A percentile compares a stretch with the other conserved stretches of the same genome.
Evolutionary conservation across 1,140 invertebrate species (phyloP).

Genomic region (Drosophila yakuba): DNA sequence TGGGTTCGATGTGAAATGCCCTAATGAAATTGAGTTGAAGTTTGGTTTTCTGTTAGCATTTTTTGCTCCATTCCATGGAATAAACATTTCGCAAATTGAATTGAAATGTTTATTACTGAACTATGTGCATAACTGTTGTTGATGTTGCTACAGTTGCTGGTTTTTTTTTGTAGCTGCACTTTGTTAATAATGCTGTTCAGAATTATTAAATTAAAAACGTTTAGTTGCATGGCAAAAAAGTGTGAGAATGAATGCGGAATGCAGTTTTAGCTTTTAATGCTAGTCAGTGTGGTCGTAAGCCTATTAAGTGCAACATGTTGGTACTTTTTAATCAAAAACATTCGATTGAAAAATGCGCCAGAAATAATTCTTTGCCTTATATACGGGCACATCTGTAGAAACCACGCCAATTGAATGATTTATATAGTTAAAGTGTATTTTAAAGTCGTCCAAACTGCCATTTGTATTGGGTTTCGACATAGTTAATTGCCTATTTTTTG

Average conservation of each 20-base stretch:
- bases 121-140: constrained; percentile 39
- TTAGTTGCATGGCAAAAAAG: constrained; percentile 16
- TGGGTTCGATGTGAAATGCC: constrained; percentile 37
- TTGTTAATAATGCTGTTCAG: constrained; percentile 67
- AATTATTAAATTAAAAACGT: constrained; percentile 66
- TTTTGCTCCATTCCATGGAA: constrained; percentile 9
- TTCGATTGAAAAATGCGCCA: too few relatives aligned
- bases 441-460: background rate
- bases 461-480: background rate
- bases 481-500: constrained; percentile 9
- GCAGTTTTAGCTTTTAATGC: too few relatives aligned
- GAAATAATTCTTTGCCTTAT: background rate
- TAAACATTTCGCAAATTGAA: constrained; percentile 77
- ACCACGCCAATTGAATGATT: background rate
- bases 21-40: constrained; percentile 79
- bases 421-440: background rate
- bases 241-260: constrained; percentile 2
- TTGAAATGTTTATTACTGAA: constrained; percentile 78
- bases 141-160: constrained; percentile 46
- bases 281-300: too few relatives aligned
- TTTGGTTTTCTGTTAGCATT: constrained; percentile 68
- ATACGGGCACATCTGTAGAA: background rate
- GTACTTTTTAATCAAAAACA: too few relatives aligned
- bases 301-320: too few relatives aligned
- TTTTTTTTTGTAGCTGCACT: constrained; percentile 39